A percentile compares a stretch with the other conserved stretches of the same genome.
These are phyloP conservation scores for Antigone vipio DNA, from an alignment of 2,113 vertebrate genomes.

Conservation along the genomic window DNA sequence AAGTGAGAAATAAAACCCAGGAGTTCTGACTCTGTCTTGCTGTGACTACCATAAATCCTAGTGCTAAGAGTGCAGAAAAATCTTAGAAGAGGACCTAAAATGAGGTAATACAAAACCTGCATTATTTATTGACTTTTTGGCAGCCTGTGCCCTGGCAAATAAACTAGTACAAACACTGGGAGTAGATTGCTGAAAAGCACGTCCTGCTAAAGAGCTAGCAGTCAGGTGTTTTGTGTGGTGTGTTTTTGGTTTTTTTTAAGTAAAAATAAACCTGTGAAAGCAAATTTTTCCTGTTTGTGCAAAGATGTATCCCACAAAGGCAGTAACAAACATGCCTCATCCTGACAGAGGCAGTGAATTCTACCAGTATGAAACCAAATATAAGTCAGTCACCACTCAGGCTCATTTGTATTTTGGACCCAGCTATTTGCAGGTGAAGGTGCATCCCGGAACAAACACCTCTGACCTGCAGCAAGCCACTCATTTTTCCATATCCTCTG, in stretches of 20 bases:
- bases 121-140: conserved; percentile 23
- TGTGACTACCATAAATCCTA: neutral
- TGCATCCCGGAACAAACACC: neutral
- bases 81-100: neutral
- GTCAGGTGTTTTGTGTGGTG: neutral
- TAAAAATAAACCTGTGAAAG: neutral
- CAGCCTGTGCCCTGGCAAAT: neutral
- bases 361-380: neutral
- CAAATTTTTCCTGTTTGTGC: neutral
- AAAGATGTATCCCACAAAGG: neutral
- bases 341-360: neutral
- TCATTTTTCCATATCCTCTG: neutral
- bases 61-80: neutral
- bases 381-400: neutral
- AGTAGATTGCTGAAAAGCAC: neutral
- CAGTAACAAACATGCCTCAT: neutral
- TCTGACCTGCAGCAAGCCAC: neutral
- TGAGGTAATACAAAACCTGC: neutral
- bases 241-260: neutral
- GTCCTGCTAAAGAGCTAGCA: neutral
- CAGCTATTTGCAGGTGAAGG: neutral
- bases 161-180: neutral
- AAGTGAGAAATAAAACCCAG: neutral
- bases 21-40: neutral
- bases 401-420: neutral